phyloP scores from a whole-genome alignment of 2,888 invertebrate genomes.

The Tipula unca region DNA sequence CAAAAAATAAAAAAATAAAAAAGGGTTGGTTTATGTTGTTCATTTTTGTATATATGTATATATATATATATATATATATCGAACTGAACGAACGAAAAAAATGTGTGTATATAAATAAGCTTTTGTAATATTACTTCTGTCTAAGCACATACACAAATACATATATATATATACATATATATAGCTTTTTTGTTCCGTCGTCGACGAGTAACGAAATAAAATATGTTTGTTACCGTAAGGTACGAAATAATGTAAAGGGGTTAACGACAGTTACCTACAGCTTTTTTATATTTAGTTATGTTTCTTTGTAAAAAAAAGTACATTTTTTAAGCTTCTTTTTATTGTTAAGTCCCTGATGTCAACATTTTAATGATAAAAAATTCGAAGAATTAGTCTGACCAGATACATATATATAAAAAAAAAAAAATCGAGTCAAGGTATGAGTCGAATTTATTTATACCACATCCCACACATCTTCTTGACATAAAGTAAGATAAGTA shows the following conservation, averaged over 20 bases:
- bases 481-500: not conserved
- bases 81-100: not conserved
- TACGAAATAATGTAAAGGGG: not conserved
- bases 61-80: not conserved
- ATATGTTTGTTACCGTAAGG: not conserved
- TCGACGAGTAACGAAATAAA: not conserved
- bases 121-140: not conserved
- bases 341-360: not conserved
- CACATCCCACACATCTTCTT: not conserved
- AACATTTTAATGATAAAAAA: constrained; percentile 8
- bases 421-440: not conserved
- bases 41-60: no score
- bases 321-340: not conserved
- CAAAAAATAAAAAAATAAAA: not conserved
- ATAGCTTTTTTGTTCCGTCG: not conserved
- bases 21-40: not conserved
- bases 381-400: not conserved
- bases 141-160: not conserved
- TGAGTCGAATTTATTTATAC: not conserved
- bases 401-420: not conserved
- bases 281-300: not conserved
- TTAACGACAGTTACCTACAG: constrained; percentile 14
- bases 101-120: not conserved
- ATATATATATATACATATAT: not conserved
- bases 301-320: not conserved